These are phyloP conservation scores for Gonatopus flavifemur DNA, from an alignment of 1,140 invertebrate genomes.

Conservation along the genomic window DNA sequence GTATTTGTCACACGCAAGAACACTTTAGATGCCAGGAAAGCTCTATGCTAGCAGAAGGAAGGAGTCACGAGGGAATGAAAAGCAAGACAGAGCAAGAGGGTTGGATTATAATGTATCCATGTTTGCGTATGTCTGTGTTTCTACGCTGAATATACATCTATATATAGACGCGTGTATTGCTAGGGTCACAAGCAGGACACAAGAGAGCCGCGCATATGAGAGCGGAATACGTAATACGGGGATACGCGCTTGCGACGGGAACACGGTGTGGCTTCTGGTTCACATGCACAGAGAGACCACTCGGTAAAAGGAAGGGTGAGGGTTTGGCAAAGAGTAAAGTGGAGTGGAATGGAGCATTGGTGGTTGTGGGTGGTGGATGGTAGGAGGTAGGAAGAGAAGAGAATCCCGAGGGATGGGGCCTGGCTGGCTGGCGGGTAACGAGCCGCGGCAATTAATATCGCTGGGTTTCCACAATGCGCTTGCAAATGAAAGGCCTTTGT, in stretches of 20 bases:
- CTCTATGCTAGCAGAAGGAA: too few species aligned
- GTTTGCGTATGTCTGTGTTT: too few species aligned
- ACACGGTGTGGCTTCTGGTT: too few species aligned
- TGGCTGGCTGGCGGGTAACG: constrained; percentile 47
- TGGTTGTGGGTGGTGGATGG: constrained; percentile 21
- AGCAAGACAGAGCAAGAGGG: too few species aligned
- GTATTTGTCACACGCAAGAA: constrained; percentile 37
- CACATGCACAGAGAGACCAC: too few species aligned
- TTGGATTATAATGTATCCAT: too few species aligned
- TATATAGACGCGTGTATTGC: constrained; percentile 36
- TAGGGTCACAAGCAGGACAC: constrained; percentile 35
- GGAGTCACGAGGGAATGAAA: too few species aligned
- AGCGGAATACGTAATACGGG: constrained; percentile 50
- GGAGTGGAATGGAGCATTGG: constrained; percentile 33
- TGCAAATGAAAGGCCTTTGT: constrained; percentile 61
- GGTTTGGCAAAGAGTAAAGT: too few species aligned
- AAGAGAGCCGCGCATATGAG: constrained; percentile 45
- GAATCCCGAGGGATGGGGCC: constrained; percentile 22
- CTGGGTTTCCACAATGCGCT: constrained; percentile 59
- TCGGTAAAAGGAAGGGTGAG: too few species aligned
- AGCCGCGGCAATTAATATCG: constrained; percentile 60
- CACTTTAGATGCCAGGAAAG: constrained; percentile 22
- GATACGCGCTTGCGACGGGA: too few species aligned
- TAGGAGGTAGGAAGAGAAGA: constrained; percentile 14
- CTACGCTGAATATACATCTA: too few species aligned